Evolutionary conservation across 1,140 invertebrate species (phyloP).

Genomic region (Scaptomyza pallida): DNA sequence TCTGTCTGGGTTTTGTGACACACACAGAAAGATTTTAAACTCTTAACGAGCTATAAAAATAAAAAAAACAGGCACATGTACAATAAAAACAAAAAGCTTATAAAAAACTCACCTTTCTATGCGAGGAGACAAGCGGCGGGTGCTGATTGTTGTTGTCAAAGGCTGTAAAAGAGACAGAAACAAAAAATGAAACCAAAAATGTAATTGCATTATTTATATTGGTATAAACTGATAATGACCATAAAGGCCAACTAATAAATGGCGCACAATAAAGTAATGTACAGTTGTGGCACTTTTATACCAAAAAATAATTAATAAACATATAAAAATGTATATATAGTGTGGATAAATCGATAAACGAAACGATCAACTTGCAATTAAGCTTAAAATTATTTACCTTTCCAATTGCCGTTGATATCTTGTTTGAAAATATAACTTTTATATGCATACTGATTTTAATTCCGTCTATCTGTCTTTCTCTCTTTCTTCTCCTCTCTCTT

Average conservation of each 20-base stretch:
- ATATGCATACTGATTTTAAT: slow-evolving; percentile 57
- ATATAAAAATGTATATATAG: not conserved
- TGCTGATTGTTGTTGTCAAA: slow-evolving; percentile 71
- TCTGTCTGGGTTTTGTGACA: slow-evolving; percentile 5
- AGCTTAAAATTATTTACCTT: slow-evolving; percentile 67
- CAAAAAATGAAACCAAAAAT: slow-evolving; percentile 37
- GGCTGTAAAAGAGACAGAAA: slow-evolving; percentile 56
- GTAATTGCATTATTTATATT: slow-evolving; percentile 25
- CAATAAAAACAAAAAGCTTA: slow-evolving; percentile 1
- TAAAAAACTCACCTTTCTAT: slow-evolving; percentile 72
- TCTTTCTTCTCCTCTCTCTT: slow-evolving; percentile 36
- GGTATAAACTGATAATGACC: too few species aligned
- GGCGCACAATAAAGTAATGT: slow-evolving; percentile 13
- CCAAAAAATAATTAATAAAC: slow-evolving; percentile 33
- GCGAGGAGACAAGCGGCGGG: slow-evolving; percentile 64
- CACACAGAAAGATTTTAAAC: slow-evolving; percentile 54
- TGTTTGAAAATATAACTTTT: slow-evolving; percentile 43
- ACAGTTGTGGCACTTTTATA: slow-evolving; percentile 23
- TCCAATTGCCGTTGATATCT: slow-evolving; percentile 63
- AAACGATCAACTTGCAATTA: slow-evolving; percentile 49
- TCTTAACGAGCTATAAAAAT: slow-evolving; percentile 58
- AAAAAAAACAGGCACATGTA: not conserved
- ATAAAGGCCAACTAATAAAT: slow-evolving; percentile 13
- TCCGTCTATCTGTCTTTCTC: slow-evolving; percentile 26
- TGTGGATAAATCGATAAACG: slow-evolving; percentile 44